Conservation (phyloP, 2,888 invertebrate species). For the Drosophila paramelanica region DNA sequence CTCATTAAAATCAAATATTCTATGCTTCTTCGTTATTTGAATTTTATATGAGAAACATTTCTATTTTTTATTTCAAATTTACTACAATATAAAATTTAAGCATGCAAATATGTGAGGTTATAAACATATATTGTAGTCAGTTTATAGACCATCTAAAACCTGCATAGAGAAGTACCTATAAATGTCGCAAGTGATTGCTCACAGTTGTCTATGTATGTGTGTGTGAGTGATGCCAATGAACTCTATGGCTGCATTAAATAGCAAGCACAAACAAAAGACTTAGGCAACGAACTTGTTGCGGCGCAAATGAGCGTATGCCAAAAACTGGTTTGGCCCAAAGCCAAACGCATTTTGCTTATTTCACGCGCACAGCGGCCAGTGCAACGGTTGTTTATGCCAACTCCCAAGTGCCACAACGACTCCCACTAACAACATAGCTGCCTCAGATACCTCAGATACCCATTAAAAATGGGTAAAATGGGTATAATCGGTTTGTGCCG, state of each 20-base stretch:
- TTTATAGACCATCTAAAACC: constrained; percentile 38
- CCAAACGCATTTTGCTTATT: constrained; percentile 57
- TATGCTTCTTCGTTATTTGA: too few species aligned
- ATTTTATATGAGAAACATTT: too few species aligned
- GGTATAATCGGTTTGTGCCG: too few species aligned
- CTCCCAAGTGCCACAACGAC: not conserved
- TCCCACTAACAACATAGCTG: constrained; percentile 32
- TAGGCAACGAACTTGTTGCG: constrained; percentile 72
- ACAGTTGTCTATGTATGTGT: constrained; percentile 17
- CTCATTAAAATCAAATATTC: too few species aligned
- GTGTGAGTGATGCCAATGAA: constrained; percentile 65
- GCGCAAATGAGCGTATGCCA: constrained; percentile 48
- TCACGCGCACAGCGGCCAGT: constrained; percentile 32
- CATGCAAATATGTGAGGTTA: not conserved
- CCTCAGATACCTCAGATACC: constrained; percentile 5
- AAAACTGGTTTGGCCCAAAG: constrained; percentile 62
- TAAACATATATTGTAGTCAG: constrained; percentile 15
- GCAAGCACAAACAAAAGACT: constrained; percentile 71
- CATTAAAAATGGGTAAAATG: too few species aligned
- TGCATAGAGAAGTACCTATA: constrained; percentile 24
- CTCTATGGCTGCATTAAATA: constrained; percentile 61
- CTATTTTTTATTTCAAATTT: too few species aligned
- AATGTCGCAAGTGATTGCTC: constrained; percentile 43
- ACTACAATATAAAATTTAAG: too few species aligned
- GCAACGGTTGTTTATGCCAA: constrained; percentile 60